Percentiles rank a stretch among this genome's conserved stretches.
phyloP scores from a whole-genome alignment of 92 coral and sea anemone genomes.

The Scolanthus callimorphus region DNA sequence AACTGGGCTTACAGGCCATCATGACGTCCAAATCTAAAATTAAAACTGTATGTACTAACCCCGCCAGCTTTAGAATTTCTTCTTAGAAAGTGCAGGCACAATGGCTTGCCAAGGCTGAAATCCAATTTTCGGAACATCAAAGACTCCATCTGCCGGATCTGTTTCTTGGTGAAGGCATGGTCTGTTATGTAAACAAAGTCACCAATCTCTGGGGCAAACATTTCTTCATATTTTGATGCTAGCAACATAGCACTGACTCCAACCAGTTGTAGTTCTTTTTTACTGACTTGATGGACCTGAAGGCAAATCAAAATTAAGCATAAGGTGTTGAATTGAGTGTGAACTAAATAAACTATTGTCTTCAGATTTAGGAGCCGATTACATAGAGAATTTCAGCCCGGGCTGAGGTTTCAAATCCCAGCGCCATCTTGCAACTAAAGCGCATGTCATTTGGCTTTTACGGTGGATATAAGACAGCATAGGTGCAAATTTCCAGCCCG shows the following conservation, averaged over 20 bases:
- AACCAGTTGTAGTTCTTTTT: slow-evolving; percentile 71
- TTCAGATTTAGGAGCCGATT: too few species aligned
- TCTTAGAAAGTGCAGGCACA: slow-evolving; percentile 89
- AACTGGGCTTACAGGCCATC: background rate
- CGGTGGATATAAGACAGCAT: too few species aligned
- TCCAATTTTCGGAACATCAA: slow-evolving; percentile 61
- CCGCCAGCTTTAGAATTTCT: slow-evolving; percentile 96
- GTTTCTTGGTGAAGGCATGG: slow-evolving; percentile 67
- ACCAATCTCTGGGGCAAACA: slow-evolving; percentile 94
- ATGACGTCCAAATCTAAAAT: background rate
- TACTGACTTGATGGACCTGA: slow-evolving; percentile 54
- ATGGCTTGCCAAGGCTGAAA: slow-evolving; percentile 85
- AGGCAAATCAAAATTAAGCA: background rate
- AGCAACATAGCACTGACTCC: slow-evolving; percentile 97
- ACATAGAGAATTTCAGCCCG: too few species aligned
- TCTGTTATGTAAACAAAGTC: slow-evolving; percentile 99
- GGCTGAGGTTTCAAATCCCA: too few species aligned
- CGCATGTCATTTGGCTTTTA: too few species aligned
- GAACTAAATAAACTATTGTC: too few species aligned
- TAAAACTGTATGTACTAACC: slow-evolving; percentile 32
- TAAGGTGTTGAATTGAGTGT: too few species aligned
- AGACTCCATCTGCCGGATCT: slow-evolving; percentile 83
- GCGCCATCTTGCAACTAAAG: too few species aligned
- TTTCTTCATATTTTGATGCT: slow-evolving; percentile 96
- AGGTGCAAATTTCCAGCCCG: too few species aligned